Conservation (phyloP, 2,797 vertebrate genomes). For the Alcedo quadribrachys region DNA sequence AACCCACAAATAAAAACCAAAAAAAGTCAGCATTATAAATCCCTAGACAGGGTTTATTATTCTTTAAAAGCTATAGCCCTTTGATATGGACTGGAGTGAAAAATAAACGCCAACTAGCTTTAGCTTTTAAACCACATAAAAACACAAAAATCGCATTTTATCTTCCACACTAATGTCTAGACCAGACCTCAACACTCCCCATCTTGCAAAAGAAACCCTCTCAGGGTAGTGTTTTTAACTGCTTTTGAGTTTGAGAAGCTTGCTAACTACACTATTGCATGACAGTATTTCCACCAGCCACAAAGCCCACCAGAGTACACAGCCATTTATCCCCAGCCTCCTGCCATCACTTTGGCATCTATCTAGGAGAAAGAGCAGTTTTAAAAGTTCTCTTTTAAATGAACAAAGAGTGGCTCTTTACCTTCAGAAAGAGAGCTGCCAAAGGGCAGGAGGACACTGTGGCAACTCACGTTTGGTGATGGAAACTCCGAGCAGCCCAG, state of each 20-base stretch:
- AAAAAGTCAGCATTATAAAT: not conserved
- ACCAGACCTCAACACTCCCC: not conserved
- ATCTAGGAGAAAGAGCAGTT: not conserved
- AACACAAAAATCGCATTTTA: slow-evolving; percentile 18
- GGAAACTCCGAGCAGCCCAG: not conserved
- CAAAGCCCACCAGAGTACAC: not conserved
- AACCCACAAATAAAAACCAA: not conserved
- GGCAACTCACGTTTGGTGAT: not conserved
- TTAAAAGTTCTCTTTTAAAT: not conserved
- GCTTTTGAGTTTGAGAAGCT: not conserved
- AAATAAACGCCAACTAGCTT: not conserved
- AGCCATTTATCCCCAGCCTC: not conserved
- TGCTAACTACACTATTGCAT: not conserved
- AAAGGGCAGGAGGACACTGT: not conserved
- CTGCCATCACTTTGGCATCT: not conserved
- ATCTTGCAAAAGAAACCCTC: not conserved
- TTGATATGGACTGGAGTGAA: not conserved
- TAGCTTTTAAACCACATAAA: slow-evolving; percentile 1
- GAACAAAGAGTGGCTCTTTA: not conserved
- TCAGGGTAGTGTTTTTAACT: not conserved
- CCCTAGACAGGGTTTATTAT: not conserved
- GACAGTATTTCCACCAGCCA: not conserved
- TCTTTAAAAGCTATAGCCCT: not conserved
- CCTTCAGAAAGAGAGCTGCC: not conserved
- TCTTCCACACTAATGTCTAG: not conserved